Conservation (phyloP, 2,888 invertebrate species). For the Bellardia bayeri region DNA sequence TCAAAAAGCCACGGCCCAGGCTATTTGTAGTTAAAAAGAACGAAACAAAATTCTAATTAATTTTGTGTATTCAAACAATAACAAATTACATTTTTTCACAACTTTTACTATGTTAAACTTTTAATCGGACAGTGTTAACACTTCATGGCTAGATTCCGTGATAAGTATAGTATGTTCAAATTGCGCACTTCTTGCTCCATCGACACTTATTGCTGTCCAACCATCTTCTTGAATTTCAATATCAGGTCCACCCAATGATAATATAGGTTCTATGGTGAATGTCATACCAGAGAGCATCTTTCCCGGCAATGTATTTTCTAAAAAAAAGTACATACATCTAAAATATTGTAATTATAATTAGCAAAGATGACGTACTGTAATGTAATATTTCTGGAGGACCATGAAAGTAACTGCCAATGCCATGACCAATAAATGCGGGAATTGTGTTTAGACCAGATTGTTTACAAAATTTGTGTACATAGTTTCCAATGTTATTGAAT, state of each 20-base stretch:
- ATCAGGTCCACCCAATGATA: conserved; percentile 90
- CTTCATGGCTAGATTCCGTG: conserved; percentile 90
- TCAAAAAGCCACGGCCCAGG: conserved; percentile 78
- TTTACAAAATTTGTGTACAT: conserved; percentile 88
- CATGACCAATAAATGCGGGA: conserved; percentile 95
- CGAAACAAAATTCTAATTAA: not conserved
- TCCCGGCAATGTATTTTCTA: conserved; percentile 88
- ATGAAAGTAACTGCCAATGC: conserved; percentile 96
- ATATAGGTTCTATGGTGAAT: conserved; percentile 96
- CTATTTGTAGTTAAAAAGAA: conserved; percentile 78
- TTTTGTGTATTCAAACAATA: not conserved
- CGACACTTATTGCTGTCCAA: conserved; percentile 95
- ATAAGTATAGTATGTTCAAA: conserved; percentile 96
- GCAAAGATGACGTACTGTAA: conserved; percentile 86
- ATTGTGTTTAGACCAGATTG: conserved; percentile 88
- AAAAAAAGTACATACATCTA: not conserved
- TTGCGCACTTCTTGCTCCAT: conserved; percentile 93
- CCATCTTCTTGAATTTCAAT: conserved; percentile 92
- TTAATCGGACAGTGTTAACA: conserved; percentile 87
- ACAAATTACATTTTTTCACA: not conserved
- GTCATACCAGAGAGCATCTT: conserved; percentile 95
- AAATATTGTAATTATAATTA: not conserved
- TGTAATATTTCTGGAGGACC: conserved; percentile 96
- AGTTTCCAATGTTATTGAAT: conserved; percentile 87
- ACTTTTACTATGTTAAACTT: not conserved